These are phyloP conservation scores for Daktulosphaira vitifoliae DNA, from an alignment of 1,140 invertebrate species.

Conservation along the genomic window DNA sequence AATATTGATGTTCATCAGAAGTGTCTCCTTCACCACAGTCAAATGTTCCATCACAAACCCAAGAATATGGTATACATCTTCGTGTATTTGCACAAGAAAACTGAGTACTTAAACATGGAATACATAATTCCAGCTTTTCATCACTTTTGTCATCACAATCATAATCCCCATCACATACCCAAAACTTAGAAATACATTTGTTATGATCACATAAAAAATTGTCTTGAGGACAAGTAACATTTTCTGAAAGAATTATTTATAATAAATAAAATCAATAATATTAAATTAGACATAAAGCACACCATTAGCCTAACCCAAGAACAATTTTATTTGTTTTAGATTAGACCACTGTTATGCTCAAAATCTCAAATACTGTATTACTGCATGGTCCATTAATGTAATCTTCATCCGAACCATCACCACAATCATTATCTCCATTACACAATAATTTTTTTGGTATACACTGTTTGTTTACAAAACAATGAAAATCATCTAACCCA, in stretches of 20 bases:
- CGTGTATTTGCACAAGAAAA: constrained; percentile 41
- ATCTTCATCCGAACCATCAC: constrained; percentile 56
- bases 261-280: neutral
- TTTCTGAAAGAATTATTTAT: constrained; percentile 35
- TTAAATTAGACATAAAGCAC: neutral
- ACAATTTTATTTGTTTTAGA: too few species aligned
- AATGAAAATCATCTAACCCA: constrained; percentile 13
- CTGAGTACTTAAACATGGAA: constrained; percentile 40
- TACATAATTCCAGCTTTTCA: constrained; percentile 41
- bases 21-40: constrained; percentile 63
- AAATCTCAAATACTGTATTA: neutral
- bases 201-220: constrained; percentile 48
- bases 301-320: too few species aligned
- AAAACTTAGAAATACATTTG: constrained; percentile 47
- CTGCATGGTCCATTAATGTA: neutral
- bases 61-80: constrained; percentile 68
- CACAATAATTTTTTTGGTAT: constrained; percentile 56
- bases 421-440: constrained; percentile 62
- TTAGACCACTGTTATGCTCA: too few species aligned
- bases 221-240: constrained; percentile 45
- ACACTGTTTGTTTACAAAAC: constrained; percentile 53
- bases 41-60: constrained; percentile 66
- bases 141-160: constrained; percentile 46
- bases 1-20: constrained; percentile 62
- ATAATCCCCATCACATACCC: constrained; percentile 46